phyloP scores from a whole-genome alignment of 2,888 invertebrate species.

The Sicus ferrugineus region DNA sequence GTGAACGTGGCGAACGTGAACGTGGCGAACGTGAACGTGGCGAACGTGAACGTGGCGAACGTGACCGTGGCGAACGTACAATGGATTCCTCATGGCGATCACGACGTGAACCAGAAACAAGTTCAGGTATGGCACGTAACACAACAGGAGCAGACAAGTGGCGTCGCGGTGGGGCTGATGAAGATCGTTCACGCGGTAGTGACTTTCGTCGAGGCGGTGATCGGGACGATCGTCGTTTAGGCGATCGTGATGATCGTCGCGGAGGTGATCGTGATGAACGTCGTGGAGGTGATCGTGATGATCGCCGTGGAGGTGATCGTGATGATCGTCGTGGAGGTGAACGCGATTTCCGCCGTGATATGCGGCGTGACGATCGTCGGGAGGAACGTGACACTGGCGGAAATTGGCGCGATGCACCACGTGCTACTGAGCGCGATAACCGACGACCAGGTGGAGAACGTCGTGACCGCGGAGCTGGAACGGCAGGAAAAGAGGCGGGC shows the following conservation, averaged over 20 bases:
- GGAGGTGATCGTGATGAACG: constrained; percentile 34
- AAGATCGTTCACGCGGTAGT: constrained; percentile 34
- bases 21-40: constrained; percentile 44
- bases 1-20: constrained; percentile 42
- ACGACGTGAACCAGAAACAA: constrained; percentile 53
- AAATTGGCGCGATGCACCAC: constrained; percentile 46
- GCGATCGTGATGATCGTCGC: constrained; percentile 36
- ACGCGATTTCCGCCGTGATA: constrained; percentile 39
- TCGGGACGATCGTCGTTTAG: constrained; percentile 40
- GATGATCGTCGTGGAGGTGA: constrained; percentile 45
- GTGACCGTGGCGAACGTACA: constrained; percentile 42
- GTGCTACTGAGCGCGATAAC: constrained; percentile 50
- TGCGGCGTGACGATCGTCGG: constrained; percentile 37
- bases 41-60: constrained; percentile 46
- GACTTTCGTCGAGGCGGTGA: constrained; percentile 35
- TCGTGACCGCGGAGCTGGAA: constrained; percentile 49
- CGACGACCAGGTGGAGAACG: constrained; percentile 44
- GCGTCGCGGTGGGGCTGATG: constrained; percentile 38
- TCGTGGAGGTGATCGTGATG: constrained; percentile 43
- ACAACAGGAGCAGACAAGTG: constrained; percentile 38
- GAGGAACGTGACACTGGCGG: constrained; percentile 35
- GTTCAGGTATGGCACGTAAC: not conserved
- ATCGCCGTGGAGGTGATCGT: constrained; percentile 44
- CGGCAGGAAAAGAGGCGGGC: constrained; percentile 49
- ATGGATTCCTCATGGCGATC: constrained; percentile 53